Percentiles rank a stretch among this genome's conserved stretches.
These are phyloP conservation scores for Machimus rusticus DNA, from an alignment of 2,888 invertebrate genomes.

Conservation along the genomic window DNA sequence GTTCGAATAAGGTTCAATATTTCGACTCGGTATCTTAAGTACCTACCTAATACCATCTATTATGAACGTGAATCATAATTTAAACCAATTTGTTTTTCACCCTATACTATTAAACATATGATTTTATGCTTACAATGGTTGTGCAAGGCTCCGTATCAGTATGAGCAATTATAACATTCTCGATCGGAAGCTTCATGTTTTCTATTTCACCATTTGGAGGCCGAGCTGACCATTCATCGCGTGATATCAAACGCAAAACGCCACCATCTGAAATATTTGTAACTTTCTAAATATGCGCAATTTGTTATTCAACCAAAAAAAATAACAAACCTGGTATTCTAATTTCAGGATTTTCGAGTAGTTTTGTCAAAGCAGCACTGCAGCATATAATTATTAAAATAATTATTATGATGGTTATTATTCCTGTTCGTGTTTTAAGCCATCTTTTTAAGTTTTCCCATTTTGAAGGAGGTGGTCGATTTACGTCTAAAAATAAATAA, in stretches of 20 bases:
- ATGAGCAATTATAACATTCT: constrained; percentile 70
- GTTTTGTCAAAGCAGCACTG: neutral
- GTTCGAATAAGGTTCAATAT: too few species aligned
- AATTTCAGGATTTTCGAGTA: neutral
- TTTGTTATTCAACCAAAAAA: neutral
- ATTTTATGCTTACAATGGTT: constrained; percentile 62
- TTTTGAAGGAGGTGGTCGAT: neutral
- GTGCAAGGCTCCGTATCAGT: constrained; percentile 71
- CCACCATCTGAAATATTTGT: neutral
- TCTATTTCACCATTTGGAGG: neutral
- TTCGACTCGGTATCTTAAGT: too few species aligned
- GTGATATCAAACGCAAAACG: neutral
- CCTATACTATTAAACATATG: neutral
- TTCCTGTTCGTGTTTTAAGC: neutral
- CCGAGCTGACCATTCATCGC: constrained; percentile 1
- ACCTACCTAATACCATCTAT: neutral
- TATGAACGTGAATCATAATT: too few species aligned
- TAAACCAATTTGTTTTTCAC: neutral
- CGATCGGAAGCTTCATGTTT: constrained; percentile 37
- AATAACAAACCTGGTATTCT: neutral
- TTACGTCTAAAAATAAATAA: neutral
- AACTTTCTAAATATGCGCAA: neutral
- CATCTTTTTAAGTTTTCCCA: neutral
- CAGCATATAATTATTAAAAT: neutral
- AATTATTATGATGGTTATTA: neutral